Percentiles rank a stretch among this genome's conserved stretches.
Evolutionary conservation across 2,113 vertebrate species (phyloP).

Genomic region (Ifrita kowaldi): DNA sequence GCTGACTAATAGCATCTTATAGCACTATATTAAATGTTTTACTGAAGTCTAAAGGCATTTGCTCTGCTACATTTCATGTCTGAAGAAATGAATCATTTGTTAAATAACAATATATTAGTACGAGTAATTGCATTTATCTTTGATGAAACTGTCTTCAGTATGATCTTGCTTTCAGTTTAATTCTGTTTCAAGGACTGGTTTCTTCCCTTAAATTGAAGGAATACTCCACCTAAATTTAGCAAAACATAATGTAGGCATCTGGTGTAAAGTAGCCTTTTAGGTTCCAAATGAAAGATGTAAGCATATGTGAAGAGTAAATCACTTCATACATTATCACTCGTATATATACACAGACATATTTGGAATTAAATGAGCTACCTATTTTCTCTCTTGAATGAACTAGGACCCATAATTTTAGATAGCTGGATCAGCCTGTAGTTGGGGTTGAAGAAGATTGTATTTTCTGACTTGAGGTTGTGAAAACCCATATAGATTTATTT

Average conservation of each 20-base stretch:
- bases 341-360: neutral
- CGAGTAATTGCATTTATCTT: neutral
- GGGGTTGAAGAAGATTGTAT: neutral
- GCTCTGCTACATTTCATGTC: neutral
- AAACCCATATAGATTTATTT: accelerated
- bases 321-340: neutral
- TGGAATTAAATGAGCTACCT: neutral
- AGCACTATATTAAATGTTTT: conserved; percentile 4
- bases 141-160: neutral
- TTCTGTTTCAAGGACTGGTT: neutral
- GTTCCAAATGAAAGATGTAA: neutral
- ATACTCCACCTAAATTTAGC: neutral
- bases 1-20: neutral
- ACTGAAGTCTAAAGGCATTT: neutral
- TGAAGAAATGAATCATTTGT: neutral
- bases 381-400: neutral
- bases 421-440: neutral
- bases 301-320: neutral
- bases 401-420: neutral
- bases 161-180: neutral
- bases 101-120: neutral
- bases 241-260: neutral
- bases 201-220: neutral
- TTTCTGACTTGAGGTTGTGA: neutral
- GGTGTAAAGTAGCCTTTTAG: neutral